Percentiles rank a stretch among this genome's conserved stretches.
Conservation (phyloP, 2,888 invertebrate genomes). For the Schizotus pectinicornis region DNA sequence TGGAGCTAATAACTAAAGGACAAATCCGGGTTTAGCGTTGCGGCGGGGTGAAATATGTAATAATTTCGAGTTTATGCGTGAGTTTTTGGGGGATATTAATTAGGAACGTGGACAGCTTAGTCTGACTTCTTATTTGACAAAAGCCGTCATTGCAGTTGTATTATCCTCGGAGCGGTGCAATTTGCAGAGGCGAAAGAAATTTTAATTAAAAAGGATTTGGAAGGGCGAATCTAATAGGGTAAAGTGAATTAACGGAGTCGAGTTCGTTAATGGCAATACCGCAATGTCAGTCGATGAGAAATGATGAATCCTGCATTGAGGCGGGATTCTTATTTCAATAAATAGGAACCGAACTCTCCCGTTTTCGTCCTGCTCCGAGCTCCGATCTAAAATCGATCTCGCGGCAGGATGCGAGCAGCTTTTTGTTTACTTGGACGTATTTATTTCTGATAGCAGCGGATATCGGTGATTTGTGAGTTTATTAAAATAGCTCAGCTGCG, state of each 20-base stretch:
- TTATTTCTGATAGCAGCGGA: constrained; percentile 33
- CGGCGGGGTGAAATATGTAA: too few relatives aligned
- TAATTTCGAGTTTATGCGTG: too few relatives aligned
- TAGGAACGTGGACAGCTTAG: constrained; percentile 19
- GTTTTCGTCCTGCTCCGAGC: constrained; percentile 4
- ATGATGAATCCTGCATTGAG: constrained; percentile 21
- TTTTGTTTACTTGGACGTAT: constrained; percentile 34
- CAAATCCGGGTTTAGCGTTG: neutral
- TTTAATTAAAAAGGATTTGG: constrained; percentile 32
- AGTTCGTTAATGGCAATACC: constrained; percentile 27
- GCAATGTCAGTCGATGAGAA: constrained; percentile 24
- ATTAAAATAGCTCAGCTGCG: constrained; percentile 34
- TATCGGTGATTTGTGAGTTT: constrained; percentile 37
- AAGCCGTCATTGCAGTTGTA: constrained; percentile 28
- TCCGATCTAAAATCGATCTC: constrained; percentile 32
- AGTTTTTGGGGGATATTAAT: constrained; percentile 15
- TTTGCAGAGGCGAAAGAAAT: constrained; percentile 27
- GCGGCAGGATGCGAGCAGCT: constrained; percentile 29
- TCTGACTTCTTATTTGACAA: constrained; percentile 25
- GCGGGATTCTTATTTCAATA: constrained; percentile 25
- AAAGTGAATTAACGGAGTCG: constrained; percentile 29
- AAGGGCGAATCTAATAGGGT: constrained; percentile 25
- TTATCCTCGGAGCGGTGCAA: constrained; percentile 22
- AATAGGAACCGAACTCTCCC: constrained; percentile 11
- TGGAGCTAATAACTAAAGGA: neutral